Evolutionary conservation across 2,113 vertebrate species (phyloP).

Genomic region (human): DNA sequence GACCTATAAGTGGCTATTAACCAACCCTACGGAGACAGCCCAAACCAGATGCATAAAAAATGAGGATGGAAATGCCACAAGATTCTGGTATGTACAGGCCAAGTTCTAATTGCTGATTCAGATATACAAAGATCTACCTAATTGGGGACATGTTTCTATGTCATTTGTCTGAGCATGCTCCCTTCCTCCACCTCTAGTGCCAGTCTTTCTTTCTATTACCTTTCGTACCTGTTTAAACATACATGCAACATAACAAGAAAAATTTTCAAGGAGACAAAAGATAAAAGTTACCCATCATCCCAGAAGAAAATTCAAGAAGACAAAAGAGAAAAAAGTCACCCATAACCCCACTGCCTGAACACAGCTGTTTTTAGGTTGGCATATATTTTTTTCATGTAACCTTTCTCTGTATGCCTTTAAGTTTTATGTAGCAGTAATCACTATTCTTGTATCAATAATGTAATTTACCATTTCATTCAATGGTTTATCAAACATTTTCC

Average conservation of each 20-base stretch:
- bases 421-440: slow-evolving; percentile 44
- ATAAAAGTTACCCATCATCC: neutral
- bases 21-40: slow-evolving; percentile 74
- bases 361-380: neutral
- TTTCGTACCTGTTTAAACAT: neutral
- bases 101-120: slow-evolving; percentile 25
- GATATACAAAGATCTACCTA: neutral
- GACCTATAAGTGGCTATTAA: slow-evolving; percentile 86
- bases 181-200: neutral
- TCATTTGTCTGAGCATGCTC: neutral
- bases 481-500: slow-evolving; percentile 56
- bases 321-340: neutral
- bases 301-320: neutral
- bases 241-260: neutral
- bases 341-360: neutral
- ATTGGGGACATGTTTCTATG: neutral
- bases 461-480: slow-evolving; percentile 44
- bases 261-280: neutral
- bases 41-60: slow-evolving; percentile 84
- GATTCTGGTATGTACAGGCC: slow-evolving; percentile 86
- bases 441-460: slow-evolving; percentile 7
- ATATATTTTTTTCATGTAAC: neutral
- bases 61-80: slow-evolving; percentile 70
- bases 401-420: neutral
- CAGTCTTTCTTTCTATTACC: neutral